These are phyloP conservation scores for Centruroides vittatus DNA, from an alignment of 1,140 invertebrate species.

Conservation along the genomic window DNA sequence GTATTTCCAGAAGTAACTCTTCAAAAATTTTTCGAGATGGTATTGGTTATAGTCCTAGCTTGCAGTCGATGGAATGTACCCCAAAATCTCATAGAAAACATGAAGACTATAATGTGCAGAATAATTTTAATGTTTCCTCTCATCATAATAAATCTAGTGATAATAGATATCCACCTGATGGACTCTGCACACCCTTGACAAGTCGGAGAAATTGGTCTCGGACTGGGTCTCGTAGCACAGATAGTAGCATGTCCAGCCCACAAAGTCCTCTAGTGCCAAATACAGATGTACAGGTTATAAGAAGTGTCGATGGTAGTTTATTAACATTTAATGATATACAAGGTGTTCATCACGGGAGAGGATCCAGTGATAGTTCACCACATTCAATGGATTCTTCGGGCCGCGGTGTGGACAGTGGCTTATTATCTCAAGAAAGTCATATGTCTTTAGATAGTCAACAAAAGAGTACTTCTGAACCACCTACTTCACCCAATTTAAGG, in stretches of 20 bases:
- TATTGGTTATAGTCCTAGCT: background rate
- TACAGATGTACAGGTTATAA: slow-evolving; percentile 10
- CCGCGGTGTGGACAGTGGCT: slow-evolving; percentile 3
- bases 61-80: background rate
- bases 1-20: no score
- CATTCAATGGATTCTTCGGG: slow-evolving; percentile 10
- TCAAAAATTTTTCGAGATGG: background rate
- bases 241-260: slow-evolving; percentile 14
- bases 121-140: background rate
- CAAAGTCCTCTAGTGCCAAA: slow-evolving; percentile 14
- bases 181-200: slow-evolving; percentile 1
- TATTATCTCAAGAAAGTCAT: background rate
- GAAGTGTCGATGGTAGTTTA: slow-evolving; percentile 11
- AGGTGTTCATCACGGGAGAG: background rate
- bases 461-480: slow-evolving; percentile 7
- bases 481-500: slow-evolving; percentile 6
- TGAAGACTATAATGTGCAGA: background rate
- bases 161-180: no score
- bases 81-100: background rate
- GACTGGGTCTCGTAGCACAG: slow-evolving; percentile 5
- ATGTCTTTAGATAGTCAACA: slow-evolving; percentile 17
- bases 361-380: slow-evolving; percentile 13
- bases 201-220: slow-evolving; percentile 9
- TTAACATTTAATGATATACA: slow-evolving; percentile 14
- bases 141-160: background rate